phyloP scores from a whole-genome alignment of 2,797 vertebrate species.

The Heteromormyrus szaboi region DNA sequence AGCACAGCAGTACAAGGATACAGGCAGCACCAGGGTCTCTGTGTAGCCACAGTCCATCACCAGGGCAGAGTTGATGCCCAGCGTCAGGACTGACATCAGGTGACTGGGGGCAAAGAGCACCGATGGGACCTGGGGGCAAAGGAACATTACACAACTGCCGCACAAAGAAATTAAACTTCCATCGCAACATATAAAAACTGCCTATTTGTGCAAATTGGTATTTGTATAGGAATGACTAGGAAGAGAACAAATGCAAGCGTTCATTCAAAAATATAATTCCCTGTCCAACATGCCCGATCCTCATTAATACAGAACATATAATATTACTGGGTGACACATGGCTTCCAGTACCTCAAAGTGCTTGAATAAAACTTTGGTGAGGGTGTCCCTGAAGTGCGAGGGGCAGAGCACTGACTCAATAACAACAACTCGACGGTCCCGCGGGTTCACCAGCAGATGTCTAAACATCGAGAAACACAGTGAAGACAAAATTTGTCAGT shows the following conservation, averaged over 20 bases:
- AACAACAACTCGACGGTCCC: slow-evolving; percentile 92
- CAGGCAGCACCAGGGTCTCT: slow-evolving; percentile 88
- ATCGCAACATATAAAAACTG: background rate
- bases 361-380: slow-evolving; percentile 93
- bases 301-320: background rate
- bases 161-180: background rate
- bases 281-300: background rate
- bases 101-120: slow-evolving; percentile 91
- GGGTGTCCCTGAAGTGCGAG: slow-evolving; percentile 93
- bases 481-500: background rate
- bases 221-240: background rate
- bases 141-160: background rate
- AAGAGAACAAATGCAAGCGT: background rate
- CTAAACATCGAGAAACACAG: slow-evolving; percentile 33
- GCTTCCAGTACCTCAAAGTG: slow-evolving; percentile 82
- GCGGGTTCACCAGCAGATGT: slow-evolving; percentile 92
- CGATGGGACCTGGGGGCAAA: slow-evolving; percentile 77
- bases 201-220: background rate
- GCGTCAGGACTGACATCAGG: slow-evolving; percentile 89
- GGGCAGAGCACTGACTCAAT: slow-evolving; percentile 93
- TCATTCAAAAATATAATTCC: background rate
- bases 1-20: slow-evolving; percentile 65
- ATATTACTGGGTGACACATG: background rate
- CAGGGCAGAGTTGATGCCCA: slow-evolving; percentile 94
- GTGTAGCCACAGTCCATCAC: slow-evolving; percentile 94